A percentile compares a stretch with the other conserved stretches of the same genome.
These are phyloP conservation scores for Montifringilla adamsi DNA, from an alignment of 2,113 vertebrate genomes.

Conservation along the genomic window DNA sequence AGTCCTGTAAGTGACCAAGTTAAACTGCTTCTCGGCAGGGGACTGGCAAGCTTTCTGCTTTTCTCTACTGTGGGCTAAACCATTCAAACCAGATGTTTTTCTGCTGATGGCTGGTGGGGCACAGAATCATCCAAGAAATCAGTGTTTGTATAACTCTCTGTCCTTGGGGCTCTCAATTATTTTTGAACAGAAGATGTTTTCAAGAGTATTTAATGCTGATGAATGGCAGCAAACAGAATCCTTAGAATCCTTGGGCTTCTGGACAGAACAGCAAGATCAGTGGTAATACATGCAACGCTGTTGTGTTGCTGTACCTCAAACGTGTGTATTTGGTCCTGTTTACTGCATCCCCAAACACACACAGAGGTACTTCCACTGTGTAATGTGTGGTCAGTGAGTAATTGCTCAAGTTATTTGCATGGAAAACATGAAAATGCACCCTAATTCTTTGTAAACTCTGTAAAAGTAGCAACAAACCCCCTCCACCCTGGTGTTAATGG, in stretches of 20 bases:
- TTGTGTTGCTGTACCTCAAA: background rate
- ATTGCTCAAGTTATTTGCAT: background rate
- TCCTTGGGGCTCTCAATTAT: conserved; percentile 14
- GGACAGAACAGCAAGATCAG: background rate
- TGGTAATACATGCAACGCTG: background rate
- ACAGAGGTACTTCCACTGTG: background rate
- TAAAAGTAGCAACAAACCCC: background rate
- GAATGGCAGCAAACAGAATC: background rate
- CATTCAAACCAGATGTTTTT: conserved; percentile 17
- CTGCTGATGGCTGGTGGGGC: background rate
- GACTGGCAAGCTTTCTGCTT: background rate
- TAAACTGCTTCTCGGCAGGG: background rate
- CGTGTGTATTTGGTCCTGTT: background rate
- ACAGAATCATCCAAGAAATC: background rate
- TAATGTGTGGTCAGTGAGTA: background rate
- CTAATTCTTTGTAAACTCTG: background rate
- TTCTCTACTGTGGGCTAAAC: background rate
- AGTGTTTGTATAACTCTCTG: conserved; percentile 11
- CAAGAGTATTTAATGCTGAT: background rate
- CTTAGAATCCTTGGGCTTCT: background rate
- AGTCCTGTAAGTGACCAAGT: background rate
- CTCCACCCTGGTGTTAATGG: background rate
- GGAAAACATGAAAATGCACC: background rate
- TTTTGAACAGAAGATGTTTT: conserved; percentile 28
- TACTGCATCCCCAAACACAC: background rate